Evolutionary conservation across 2,888 invertebrate species (phyloP), one percentile per base, ranked within the genome.

Genomic region (Mesochorus sp.): DNA sequence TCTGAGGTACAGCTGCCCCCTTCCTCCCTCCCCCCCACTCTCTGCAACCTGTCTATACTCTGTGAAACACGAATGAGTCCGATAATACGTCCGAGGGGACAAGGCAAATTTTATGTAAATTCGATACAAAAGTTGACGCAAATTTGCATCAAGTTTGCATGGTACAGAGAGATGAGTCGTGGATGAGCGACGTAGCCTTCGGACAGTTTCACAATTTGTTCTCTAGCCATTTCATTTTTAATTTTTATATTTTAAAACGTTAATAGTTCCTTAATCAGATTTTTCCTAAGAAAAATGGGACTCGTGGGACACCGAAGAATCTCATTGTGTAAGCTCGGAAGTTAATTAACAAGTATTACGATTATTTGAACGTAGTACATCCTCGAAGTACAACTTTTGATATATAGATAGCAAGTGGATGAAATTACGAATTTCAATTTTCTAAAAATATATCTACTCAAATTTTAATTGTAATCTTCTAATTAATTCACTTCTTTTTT

Each of bases 131-230:
- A 71, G 71, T 74, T 75, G 75, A 79, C 64, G 71, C 19, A 44
- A 70, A 75, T 79, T 79, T 74, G 71, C 79, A 75, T 79, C 44
- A 37, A 76, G 71, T 76, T 71, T 66, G 76, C 71, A 71, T 76
- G 49, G 51, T 71, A 76, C 49, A 71, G 76, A 66, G 68, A 39
- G 34, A 53, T 19, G 49, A 17, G 53, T n/a, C n/a, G 28, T 14
- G 42, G 39, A 28, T 28, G 37, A 55, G 26, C 12, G 26, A 66
- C 71, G 66, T 55, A 17, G 53, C 66, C 53, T 42, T 62, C 55
- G 57, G 14, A 42, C 47, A 64, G 31, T 59, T 61, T 61, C 59
- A 39, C 44, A 66, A 47, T 12, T 53, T 49, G 49, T 26, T 42
- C 21, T 26, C 17, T 26, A n/a, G n/a, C n/a, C n/a, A n/a, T 55